These are phyloP conservation scores for Scaeva pyrastri DNA, from an alignment of 2,888 invertebrate species.

Conservation along the genomic window DNA sequence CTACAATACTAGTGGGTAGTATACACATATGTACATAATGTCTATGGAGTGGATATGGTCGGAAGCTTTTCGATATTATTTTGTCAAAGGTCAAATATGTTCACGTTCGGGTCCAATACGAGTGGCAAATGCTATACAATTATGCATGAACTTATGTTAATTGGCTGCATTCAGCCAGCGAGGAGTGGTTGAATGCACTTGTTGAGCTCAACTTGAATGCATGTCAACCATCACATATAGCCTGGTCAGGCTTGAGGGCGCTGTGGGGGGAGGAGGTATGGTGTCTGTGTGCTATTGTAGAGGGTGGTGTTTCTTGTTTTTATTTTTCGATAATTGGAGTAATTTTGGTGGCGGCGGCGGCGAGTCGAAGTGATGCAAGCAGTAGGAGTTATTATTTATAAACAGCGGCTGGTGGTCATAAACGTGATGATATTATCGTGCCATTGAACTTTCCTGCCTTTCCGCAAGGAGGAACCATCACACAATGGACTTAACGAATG, in stretches of 20 bases:
- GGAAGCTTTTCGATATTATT: constrained; percentile 30
- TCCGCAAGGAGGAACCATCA: not conserved
- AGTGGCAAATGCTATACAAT: constrained; percentile 67
- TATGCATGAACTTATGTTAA: constrained; percentile 75
- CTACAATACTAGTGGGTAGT: not conserved
- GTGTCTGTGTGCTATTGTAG: too few relatives aligned
- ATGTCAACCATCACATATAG: constrained; percentile 44
- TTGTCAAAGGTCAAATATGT: constrained; percentile 71
- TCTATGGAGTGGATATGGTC: not conserved
- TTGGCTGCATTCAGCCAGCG: constrained; percentile 47
- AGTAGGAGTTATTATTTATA: constrained; percentile 13
- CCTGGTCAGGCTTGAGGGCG: too few relatives aligned
- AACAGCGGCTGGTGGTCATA: constrained; percentile 15
- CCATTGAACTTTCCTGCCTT: constrained; percentile 61
- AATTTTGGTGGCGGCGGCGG: constrained; percentile 35
- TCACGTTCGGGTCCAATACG: constrained; percentile 54
- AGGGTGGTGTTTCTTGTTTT: constrained; percentile 13
- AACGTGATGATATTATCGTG: constrained; percentile 35
- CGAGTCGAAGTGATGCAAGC: not conserved
- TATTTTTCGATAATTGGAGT: constrained; percentile 34
- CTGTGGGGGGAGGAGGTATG: not conserved
- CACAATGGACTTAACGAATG: constrained; percentile 15
- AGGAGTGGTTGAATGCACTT: constrained; percentile 64
- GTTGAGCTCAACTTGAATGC: constrained; percentile 66
- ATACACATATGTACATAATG: not conserved